Conservation (phyloP, 1,140 invertebrate genomes). For the Danaus melanippus region DNA sequence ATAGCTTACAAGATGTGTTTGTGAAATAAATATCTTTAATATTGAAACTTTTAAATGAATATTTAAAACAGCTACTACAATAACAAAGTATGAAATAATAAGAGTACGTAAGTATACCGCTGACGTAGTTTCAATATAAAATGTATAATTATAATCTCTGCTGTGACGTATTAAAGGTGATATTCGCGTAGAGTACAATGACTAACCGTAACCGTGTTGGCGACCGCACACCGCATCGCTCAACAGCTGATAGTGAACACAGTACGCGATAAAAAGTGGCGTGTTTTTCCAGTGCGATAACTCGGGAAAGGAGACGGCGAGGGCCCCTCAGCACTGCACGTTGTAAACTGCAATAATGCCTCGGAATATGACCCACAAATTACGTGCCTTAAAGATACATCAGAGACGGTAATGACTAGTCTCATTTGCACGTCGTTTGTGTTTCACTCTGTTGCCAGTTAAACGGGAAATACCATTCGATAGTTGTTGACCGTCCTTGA, state of each 20-base stretch:
- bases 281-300: conserved; percentile 63
- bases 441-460: conserved; percentile 36
- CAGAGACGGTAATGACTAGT: conserved; percentile 28
- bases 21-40: too few species aligned
- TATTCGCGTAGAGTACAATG: conserved; percentile 29
- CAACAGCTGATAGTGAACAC: conserved; percentile 57
- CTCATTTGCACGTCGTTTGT: conserved; percentile 35
- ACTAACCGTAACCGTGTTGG: conserved; percentile 46
- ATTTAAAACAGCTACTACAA: too few species aligned
- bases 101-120: conserved; percentile 1
- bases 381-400: conserved; percentile 23
- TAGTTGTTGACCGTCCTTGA: conserved; percentile 57
- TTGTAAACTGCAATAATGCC: conserved; percentile 15
- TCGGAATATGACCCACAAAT: conserved; percentile 20
- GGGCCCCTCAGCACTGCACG: conserved; percentile 33
- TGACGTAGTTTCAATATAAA: conserved; percentile 23
- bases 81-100: too few species aligned
- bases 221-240: conserved; percentile 37
- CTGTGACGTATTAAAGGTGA: conserved; percentile 22
- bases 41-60: too few species aligned
- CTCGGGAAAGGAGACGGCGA: conserved; percentile 40
- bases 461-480: conserved; percentile 59
- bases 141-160: conserved; percentile 15
- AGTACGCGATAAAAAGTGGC: conserved; percentile 55
- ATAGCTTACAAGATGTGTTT: too few species aligned